Conservation (phyloP, 2,113 vertebrate genomes). For the Gymnocephalus cernua region DNA sequence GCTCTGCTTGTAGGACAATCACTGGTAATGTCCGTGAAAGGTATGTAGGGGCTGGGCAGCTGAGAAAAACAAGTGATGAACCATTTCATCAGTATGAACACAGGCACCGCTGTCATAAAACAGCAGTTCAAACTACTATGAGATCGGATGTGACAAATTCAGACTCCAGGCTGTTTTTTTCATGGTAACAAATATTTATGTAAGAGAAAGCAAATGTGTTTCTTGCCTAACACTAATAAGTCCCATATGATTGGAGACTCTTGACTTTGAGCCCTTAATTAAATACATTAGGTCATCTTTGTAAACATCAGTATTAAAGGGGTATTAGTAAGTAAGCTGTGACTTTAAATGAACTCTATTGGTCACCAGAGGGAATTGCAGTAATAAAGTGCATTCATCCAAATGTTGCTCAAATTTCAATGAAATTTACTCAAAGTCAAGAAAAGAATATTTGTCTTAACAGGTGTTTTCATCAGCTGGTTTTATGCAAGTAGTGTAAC, state of each 20-base stretch:
- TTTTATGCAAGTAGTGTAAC: constrained; percentile 19
- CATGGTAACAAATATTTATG: constrained; percentile 63
- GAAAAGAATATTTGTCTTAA: not conserved
- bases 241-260: constrained; percentile 54
- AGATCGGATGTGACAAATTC: constrained; percentile 64
- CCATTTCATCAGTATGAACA: constrained; percentile 46
- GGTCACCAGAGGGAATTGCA: constrained; percentile 49
- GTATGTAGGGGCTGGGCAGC: constrained; percentile 35
- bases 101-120: constrained; percentile 50
- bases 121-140: constrained; percentile 20
- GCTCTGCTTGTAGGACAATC: constrained; percentile 57
- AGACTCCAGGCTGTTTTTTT: constrained; percentile 40
- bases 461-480: constrained; percentile 21
- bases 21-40: constrained; percentile 63
- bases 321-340: constrained; percentile 21
- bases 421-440: constrained; percentile 7
- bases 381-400: constrained; percentile 15
- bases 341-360: constrained; percentile 46
- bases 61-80: constrained; percentile 58
- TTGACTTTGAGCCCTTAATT: constrained; percentile 52
- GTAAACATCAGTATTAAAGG: constrained; percentile 55
- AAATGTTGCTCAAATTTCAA: constrained; percentile 36
- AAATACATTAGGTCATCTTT: constrained; percentile 68
- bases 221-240: constrained; percentile 53
- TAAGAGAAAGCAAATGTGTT: constrained; percentile 49